Conservation (phyloP, 2,113 vertebrate genomes). For the Nerophis lumbriciformis region DNA sequence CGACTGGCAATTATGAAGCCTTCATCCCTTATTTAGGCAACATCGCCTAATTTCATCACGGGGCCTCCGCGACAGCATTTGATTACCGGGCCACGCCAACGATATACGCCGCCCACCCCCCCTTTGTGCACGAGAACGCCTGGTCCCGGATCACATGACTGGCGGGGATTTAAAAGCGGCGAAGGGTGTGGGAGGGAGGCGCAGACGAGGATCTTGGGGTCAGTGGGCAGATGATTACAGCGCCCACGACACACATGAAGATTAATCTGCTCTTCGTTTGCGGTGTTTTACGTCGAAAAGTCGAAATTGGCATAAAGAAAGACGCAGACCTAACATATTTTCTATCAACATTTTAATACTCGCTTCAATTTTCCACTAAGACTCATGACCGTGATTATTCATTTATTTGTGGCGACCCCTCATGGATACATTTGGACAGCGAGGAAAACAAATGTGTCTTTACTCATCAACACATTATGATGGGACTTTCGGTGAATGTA, state of each 20-base stretch:
- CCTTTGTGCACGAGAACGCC: slow-evolving; percentile 20
- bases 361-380: too few relatives aligned
- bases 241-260: slow-evolving; percentile 72
- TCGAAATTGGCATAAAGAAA: not conserved
- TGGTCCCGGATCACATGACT: slow-evolving; percentile 18
- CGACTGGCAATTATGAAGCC: slow-evolving; percentile 87
- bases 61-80: slow-evolving; percentile 58
- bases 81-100: slow-evolving; percentile 58
- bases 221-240: slow-evolving; percentile 76
- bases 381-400: too few relatives aligned
- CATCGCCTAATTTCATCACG: slow-evolving; percentile 74
- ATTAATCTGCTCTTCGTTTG: slow-evolving; percentile 62
- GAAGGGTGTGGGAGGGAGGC: slow-evolving; percentile 38
- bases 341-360: too few relatives aligned
- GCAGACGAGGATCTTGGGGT: slow-evolving; percentile 63
- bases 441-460: too few relatives aligned
- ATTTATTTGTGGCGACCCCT: too few relatives aligned
- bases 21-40: slow-evolving; percentile 81
- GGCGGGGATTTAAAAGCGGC: slow-evolving; percentile 37
- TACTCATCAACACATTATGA: too few relatives aligned
- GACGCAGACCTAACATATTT: not conserved
- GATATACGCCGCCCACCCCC: not conserved
- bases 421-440: too few relatives aligned
- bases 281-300: not conserved
- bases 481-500: too few relatives aligned